Evolutionary conservation across 1,140 invertebrate species (phyloP).

Genomic region (Camponotus vicinus): DNA sequence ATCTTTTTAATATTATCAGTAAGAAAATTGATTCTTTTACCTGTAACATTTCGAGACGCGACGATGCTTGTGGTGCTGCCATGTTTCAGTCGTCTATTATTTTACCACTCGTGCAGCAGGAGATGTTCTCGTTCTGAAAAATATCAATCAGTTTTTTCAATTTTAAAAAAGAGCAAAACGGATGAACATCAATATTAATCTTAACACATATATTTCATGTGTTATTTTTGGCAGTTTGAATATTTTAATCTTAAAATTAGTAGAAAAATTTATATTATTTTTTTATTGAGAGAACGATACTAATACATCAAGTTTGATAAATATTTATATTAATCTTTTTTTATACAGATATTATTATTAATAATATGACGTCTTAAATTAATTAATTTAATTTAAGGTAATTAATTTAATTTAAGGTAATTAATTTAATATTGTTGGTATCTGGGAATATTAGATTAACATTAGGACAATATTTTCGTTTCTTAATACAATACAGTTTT

Average conservation of each 20-base stretch:
- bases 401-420: neutral
- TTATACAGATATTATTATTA: neutral
- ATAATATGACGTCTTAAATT: neutral
- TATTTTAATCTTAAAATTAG: neutral
- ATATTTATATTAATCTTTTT: neutral
- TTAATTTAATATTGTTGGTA: neutral
- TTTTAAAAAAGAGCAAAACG: neutral
- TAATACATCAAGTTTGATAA: neutral
- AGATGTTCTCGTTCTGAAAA: slow-evolving; percentile 45
- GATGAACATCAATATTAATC: neutral
- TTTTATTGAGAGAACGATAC: neutral
- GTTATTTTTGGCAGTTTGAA: neutral
- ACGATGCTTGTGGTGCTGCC: slow-evolving; percentile 81
- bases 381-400: neutral
- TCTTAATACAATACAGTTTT: too few relatives aligned
- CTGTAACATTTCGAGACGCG: slow-evolving; percentile 83
- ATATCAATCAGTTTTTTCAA: neutral
- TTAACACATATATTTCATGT: neutral
- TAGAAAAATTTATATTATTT: neutral
- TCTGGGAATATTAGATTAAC: neutral
- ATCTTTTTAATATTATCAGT: neutral
- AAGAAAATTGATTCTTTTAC: slow-evolving; percentile 71
- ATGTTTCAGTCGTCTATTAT: slow-evolving; percentile 73
- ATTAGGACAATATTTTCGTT: too few relatives aligned
- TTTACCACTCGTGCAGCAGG: slow-evolving; percentile 42